Conservation (phyloP, 1,140 invertebrate genomes). For the Macrocentrus cingulum region DNA sequence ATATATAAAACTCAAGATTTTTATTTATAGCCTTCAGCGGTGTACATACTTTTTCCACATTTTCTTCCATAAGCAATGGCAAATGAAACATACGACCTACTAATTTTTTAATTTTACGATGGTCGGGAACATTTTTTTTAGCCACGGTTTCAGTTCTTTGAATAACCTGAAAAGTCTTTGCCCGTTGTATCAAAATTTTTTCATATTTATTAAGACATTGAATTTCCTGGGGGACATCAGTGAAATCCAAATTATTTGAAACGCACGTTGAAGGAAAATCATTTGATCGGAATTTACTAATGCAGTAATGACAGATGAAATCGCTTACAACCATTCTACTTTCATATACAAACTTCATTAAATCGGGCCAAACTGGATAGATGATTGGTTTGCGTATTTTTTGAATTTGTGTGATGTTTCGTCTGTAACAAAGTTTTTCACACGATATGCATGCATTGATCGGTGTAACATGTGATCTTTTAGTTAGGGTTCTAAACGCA, state of each 20-base stretch:
- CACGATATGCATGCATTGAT: conserved; percentile 7
- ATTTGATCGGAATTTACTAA: conserved; percentile 8
- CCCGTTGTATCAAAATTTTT: conserved; percentile 23
- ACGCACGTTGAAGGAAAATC: conserved; percentile 9
- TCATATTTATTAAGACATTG: conserved; percentile 11
- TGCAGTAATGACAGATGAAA: conserved; percentile 14
- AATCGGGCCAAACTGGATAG: not conserved
- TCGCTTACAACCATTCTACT: not conserved
- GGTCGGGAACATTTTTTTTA: too few relatives aligned
- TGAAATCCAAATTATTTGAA: conserved; percentile 6
- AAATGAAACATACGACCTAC: too few relatives aligned
- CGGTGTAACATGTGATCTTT: conserved; percentile 11
- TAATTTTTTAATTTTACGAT: too few relatives aligned
- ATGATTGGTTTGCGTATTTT: not conserved
- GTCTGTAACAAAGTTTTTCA: conserved; percentile 9
- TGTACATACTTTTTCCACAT: too few relatives aligned
- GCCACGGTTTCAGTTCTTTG: too few relatives aligned
- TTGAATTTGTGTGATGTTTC: not conserved
- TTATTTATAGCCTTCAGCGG: too few relatives aligned
- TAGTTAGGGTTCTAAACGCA: conserved; percentile 14
- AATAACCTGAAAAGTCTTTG: conserved; percentile 19
- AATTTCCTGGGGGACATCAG: not conserved
- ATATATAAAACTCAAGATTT: too few relatives aligned
- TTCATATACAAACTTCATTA: not conserved
- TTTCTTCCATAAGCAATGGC: too few relatives aligned